phyloP scores from a whole-genome alignment of 2,888 invertebrate species.

The Agonum fuliginosum region DNA sequence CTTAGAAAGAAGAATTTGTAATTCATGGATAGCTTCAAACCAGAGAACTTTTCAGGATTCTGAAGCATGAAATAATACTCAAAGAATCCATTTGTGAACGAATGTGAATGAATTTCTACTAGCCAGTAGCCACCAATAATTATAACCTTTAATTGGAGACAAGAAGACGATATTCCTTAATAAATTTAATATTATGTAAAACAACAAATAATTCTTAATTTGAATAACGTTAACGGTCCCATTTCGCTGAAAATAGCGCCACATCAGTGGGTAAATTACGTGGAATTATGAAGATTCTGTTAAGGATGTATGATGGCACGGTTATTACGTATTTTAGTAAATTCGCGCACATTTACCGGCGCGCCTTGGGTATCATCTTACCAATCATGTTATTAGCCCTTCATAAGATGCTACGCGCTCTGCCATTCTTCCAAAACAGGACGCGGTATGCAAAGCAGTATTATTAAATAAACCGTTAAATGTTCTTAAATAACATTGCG shows the following conservation, averaged over 20 bases:
- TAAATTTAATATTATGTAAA: too few species aligned
- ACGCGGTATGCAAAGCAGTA: conserved; percentile 35
- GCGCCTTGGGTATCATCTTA: conserved; percentile 1
- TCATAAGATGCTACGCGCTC: too few species aligned
- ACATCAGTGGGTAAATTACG: conserved; percentile 11
- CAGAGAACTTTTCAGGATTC: too few species aligned
- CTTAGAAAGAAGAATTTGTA: too few species aligned
- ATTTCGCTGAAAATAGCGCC: background rate
- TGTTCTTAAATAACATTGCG: conserved; percentile 39
- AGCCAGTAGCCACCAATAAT: too few species aligned
- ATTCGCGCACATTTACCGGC: conserved; percentile 7
- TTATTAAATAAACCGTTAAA: conserved; percentile 46
- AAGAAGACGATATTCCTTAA: too few species aligned
- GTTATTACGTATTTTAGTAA: conserved; percentile 30
- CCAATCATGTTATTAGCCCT: conserved; percentile 48
- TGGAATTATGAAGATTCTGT: background rate
- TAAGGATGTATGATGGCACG: background rate
- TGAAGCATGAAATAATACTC: too few species aligned
- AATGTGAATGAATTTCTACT: too few species aligned
- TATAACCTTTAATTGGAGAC: too few species aligned
- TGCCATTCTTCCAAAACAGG: conserved; percentile 37
- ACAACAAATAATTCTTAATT: too few species aligned
- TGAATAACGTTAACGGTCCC: background rate
- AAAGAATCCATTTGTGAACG: too few species aligned
- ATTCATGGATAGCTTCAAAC: too few species aligned